Percentiles rank a stretch among this genome's conserved stretches.
phyloP scores from a whole-genome alignment of 1,140 invertebrate genomes.

The Galleria mellonella region DNA sequence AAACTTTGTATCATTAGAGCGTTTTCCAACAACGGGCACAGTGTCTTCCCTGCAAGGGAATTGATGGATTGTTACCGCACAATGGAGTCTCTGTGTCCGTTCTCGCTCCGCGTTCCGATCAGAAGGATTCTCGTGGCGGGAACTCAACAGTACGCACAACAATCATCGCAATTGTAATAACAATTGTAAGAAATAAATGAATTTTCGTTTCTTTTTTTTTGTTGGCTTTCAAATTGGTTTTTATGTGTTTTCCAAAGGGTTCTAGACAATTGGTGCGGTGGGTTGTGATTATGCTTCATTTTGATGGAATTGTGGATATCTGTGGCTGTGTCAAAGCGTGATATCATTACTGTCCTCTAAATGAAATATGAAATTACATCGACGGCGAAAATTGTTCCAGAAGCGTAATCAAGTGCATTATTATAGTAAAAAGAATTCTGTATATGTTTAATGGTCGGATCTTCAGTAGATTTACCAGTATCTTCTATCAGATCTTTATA shows the following conservation, averaged over 20 bases:
- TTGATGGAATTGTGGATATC: slow-evolving; percentile 17
- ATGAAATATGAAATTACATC: no score
- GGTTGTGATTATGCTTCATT: slow-evolving; percentile 44
- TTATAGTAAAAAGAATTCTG: no score
- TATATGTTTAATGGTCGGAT: no score
- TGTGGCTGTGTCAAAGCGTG: slow-evolving; percentile 20
- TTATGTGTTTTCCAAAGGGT: slow-evolving; percentile 51
- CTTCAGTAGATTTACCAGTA: no score
- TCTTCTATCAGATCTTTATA: no score
- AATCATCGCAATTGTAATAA: slow-evolving; percentile 47
- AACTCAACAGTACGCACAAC: slow-evolving; percentile 36
- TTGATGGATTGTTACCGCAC: not conserved
- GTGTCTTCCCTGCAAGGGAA: slow-evolving; percentile 12
- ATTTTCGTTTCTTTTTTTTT: slow-evolving; percentile 41
- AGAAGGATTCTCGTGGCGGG: slow-evolving; percentile 27
- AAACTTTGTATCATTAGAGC: slow-evolving; percentile 52
- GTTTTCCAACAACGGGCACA: slow-evolving; percentile 35
- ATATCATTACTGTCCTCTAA: slow-evolving; percentile 11
- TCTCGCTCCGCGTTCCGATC: not conserved
- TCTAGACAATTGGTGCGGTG: slow-evolving; percentile 30
- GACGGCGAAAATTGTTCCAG: no score
- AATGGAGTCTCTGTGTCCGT: slow-evolving; percentile 3
- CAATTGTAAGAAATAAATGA: slow-evolving; percentile 64
- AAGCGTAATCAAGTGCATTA: no score
- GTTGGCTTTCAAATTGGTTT: slow-evolving; percentile 41